Percentiles rank a stretch among this genome's conserved stretches.
These are phyloP conservation scores for Sesamia inferens DNA, from an alignment of 2,888 invertebrate species.

Conservation along the genomic window DNA sequence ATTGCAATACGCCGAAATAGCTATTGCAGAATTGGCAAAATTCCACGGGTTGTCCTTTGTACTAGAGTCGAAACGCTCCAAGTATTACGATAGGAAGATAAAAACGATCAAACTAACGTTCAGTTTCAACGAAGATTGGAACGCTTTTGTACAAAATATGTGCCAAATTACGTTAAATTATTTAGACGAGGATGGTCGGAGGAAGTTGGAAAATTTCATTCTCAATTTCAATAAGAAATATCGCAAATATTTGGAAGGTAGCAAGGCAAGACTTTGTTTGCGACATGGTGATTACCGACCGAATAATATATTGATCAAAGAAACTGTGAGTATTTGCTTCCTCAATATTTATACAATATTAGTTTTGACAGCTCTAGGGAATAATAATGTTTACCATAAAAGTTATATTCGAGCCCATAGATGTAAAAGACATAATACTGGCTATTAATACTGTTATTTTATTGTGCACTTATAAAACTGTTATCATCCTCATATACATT, in stretches of 20 bases:
- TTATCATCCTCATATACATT: neutral
- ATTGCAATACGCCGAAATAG: slow-evolving; percentile 69
- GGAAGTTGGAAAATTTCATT: slow-evolving; percentile 58
- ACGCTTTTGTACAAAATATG: slow-evolving; percentile 61
- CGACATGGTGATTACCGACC: slow-evolving; percentile 72
- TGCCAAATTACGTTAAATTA: slow-evolving; percentile 52
- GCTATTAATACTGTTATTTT: neutral
- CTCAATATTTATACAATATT: slow-evolving; percentile 1
- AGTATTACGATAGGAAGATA: slow-evolving; percentile 70
- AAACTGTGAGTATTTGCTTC: slow-evolving; percentile 63
- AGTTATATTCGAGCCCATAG: neutral
- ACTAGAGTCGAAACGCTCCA: slow-evolving; percentile 66
- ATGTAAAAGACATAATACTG: neutral
- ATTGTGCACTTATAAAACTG: too few species aligned
- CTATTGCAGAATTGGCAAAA: slow-evolving; percentile 72
- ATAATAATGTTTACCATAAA: neutral
- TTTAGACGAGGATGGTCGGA: slow-evolving; percentile 60
- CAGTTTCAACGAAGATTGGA: slow-evolving; percentile 57
- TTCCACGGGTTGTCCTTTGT: slow-evolving; percentile 74
- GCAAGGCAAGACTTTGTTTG: slow-evolving; percentile 57
- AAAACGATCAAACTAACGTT: slow-evolving; percentile 57
- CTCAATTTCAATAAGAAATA: slow-evolving; percentile 59
- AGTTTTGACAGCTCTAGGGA: neutral
- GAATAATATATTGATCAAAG: slow-evolving; percentile 69
- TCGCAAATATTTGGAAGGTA: slow-evolving; percentile 58